Percentiles rank a stretch among this genome's conserved stretches.
Conservation (phyloP, 2,797 vertebrate genomes). For the Meda fulgida region DNA sequence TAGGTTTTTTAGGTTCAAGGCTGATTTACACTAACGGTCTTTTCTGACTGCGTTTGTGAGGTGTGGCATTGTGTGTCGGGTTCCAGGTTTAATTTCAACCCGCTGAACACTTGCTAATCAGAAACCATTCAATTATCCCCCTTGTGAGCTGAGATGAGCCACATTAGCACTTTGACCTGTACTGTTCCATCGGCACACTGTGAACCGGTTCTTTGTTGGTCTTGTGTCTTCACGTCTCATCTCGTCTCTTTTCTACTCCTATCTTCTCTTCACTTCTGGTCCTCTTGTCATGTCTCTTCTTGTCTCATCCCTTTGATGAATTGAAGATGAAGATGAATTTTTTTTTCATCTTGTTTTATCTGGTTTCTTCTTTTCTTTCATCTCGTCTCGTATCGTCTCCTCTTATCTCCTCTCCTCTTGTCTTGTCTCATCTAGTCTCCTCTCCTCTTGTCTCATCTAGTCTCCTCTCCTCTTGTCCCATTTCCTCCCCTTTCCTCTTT, state of each 20-base stretch:
- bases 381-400: background rate
- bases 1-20: constrained; percentile 47
- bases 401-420: background rate
- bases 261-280: background rate
- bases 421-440: background rate
- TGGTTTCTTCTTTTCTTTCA: background rate
- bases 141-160: constrained; percentile 57
- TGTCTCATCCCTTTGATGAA: background rate
- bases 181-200: constrained; percentile 39
- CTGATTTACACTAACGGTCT: constrained; percentile 48
- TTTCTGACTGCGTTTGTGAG: constrained; percentile 51
- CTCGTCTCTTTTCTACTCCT: background rate
- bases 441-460: background rate
- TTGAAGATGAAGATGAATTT: no score
- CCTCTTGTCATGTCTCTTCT: background rate
- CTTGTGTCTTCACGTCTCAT: background rate
- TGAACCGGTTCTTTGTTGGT: constrained; percentile 1
- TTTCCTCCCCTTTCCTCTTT: background rate
- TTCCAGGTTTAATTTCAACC: constrained; percentile 62
- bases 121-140: constrained; percentile 69
- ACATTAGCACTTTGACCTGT: constrained; percentile 60
- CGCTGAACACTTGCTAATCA: constrained; percentile 63
- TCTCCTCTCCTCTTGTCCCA: background rate
- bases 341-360: no score
- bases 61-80: constrained; percentile 42